phyloP scores from a whole-genome alignment of 23 tunicate genomes.

The Ascidia mentula region DNA sequence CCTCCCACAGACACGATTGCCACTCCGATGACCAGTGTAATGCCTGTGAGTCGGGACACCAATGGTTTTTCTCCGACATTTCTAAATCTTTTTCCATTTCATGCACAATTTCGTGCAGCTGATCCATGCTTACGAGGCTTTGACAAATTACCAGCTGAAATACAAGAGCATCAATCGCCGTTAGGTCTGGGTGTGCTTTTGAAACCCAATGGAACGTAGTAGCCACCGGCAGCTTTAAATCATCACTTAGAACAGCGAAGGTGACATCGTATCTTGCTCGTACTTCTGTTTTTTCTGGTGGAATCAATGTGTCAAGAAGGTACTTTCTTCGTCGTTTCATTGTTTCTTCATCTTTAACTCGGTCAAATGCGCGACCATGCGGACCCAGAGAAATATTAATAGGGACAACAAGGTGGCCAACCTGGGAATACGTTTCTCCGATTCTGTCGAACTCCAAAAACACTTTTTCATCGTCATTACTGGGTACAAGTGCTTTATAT shows the following conservation, averaged over 20 bases:
- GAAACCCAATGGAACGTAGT: conserved; percentile 29
- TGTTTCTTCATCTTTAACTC: neutral
- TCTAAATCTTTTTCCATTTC: neutral
- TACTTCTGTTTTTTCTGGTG: neutral
- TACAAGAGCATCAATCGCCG: neutral
- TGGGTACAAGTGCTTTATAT: neutral
- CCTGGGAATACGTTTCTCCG: neutral
- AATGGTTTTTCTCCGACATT: neutral
- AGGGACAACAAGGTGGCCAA: neutral
- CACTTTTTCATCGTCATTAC: neutral
- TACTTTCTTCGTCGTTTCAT: neutral
- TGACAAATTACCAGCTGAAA: neutral
- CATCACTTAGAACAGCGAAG: conserved; percentile 11
- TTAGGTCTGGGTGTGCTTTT: neutral
- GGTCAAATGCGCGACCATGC: conserved; percentile 3
- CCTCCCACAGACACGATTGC: conserved; percentile 8
- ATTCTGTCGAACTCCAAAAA: neutral
- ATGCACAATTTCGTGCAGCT: conserved; percentile 2
- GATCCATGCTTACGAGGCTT: neutral
- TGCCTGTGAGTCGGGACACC: neutral
- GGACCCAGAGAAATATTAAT: neutral
- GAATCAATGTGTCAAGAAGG: neutral
- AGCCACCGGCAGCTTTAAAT: conserved; percentile 22
- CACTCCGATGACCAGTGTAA: neutral
- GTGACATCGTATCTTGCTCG: neutral